Evolutionary conservation across 1,140 invertebrate species (phyloP), one percentile per base, ranked within the genome.

Genomic region (Cecropterus lyciades): DNA sequence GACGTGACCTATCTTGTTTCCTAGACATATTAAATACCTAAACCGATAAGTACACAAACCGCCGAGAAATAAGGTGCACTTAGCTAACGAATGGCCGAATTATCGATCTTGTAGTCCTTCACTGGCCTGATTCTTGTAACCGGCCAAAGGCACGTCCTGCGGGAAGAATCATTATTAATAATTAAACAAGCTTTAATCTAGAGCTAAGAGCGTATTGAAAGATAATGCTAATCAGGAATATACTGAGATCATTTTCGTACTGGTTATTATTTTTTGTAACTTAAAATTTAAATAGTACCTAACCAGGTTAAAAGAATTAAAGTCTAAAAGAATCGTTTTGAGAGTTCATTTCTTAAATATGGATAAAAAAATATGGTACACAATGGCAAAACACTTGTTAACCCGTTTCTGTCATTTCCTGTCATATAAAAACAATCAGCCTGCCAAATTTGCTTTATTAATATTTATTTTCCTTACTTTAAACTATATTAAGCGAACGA

Each of bases 121-220:
- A 62, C 46, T 62, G 80, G 82, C 79, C 81, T 77, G 79, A 84
- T 85, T 84, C 78, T 65, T 53, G 62, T 74, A 83, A 75, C 68
- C 65, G 69, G 70, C 72, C 52, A 71, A 52, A 81, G 74, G 79
- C 82, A 84, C 84, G 84, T 84, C 79, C 76, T 79, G 43, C 57
- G 68, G 70, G 72, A 70, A 71, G 52, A 20, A 52, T 51, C 37
- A 46, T 63, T 63, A 62, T 62, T 40, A 63, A 48, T 63, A 52
- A 52, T 16, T 52, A 42, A 51, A 63, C 14, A 17, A 37, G 33
- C 3, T 42, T 42, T 55, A 42, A 55, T 55, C 52, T 37, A 37
- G 11, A 0, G 7, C 11, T 37, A 37, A 37, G 33, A 11, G 33
- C 11, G 33, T 37, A 10, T 37, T n/a, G 33, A 37, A 11, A 11